phyloP scores from a whole-genome alignment of 2,797 vertebrate species.

The Astyanax mexicanus region DNA sequence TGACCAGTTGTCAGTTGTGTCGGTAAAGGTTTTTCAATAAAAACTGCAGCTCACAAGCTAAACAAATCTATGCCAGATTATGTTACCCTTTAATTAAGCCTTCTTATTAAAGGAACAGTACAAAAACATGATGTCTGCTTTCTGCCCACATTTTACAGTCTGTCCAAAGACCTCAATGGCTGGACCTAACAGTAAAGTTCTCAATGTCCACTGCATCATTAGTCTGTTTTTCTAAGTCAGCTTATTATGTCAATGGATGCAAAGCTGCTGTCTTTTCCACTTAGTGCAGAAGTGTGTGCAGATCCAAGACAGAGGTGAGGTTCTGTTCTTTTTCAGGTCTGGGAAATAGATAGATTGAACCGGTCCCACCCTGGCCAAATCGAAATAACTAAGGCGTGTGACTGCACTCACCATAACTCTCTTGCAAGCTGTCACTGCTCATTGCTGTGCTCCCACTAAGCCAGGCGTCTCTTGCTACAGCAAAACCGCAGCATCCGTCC shows the following conservation, averaged over 20 bases:
- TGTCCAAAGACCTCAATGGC: background rate
- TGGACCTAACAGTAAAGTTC: background rate
- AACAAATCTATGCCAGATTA: too few relatives aligned
- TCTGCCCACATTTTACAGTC: background rate
- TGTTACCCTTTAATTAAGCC: too few relatives aligned
- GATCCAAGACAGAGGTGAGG: background rate
- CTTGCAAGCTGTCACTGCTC: slow-evolving; percentile 5
- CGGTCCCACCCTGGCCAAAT: slow-evolving; percentile 2
- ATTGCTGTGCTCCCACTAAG: background rate
- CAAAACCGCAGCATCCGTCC: slow-evolving; percentile 26
- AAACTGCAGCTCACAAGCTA: too few relatives aligned
- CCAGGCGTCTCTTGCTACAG: background rate
- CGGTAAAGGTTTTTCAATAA: too few relatives aligned
- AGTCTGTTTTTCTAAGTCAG: slow-evolving; percentile 11
- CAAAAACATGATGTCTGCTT: background rate
- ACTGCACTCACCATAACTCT: slow-evolving; percentile 11
- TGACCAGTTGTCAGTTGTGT: too few relatives aligned
- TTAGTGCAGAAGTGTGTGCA: background rate
- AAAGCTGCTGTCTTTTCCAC: background rate
- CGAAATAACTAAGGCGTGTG: slow-evolving; percentile 1
- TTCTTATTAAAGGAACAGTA: background rate
- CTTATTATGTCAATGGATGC: background rate
- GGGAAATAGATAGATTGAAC: background rate
- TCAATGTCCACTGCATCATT: background rate
- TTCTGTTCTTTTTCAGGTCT: background rate